phyloP scores from a whole-genome alignment of 1,140 invertebrate genomes.

The Meloidogyne floridensis region DNA sequence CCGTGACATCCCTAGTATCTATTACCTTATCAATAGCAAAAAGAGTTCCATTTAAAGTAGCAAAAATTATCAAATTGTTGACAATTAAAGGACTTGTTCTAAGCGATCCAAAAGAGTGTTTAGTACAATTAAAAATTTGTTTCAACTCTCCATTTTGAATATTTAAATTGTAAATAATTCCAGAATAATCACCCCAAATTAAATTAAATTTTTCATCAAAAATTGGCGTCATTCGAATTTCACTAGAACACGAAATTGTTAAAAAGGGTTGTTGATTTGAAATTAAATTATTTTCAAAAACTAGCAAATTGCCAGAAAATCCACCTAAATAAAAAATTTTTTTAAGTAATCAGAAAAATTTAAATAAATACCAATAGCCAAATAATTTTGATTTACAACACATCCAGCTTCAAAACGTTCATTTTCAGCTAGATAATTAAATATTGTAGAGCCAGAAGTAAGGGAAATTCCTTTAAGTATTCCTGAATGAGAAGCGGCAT shows the following conservation, averaged over 20 bases:
- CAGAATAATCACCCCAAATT: slow-evolving; percentile 28
- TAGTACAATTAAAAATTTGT: slow-evolving; percentile 9
- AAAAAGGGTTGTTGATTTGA: too few species aligned
- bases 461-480: slow-evolving; percentile 5
- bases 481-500: slow-evolving; percentile 26
- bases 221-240: slow-evolving; percentile 32
- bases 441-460: background rate
- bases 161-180: slow-evolving; percentile 16
- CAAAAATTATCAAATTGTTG: slow-evolving; percentile 15
- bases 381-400: slow-evolving; percentile 9
- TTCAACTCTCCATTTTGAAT: background rate
- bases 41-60: slow-evolving; percentile 13
- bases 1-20: background rate
- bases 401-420: slow-evolving; percentile 26
- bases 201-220: slow-evolving; percentile 21
- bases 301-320: slow-evolving; percentile 18
- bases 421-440: background rate
- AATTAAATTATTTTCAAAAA: slow-evolving; percentile 16
- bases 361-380: slow-evolving; percentile 29
- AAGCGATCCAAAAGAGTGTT: slow-evolving; percentile 9
- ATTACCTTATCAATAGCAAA: slow-evolving; percentile 25
- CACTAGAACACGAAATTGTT: slow-evolving; percentile 5
- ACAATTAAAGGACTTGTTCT: slow-evolving; percentile 19
- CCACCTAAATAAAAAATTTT: slow-evolving; percentile 25
- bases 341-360: background rate